These are phyloP conservation scores for Festucalex cinctus DNA, from an alignment of 2,113 vertebrate genomes.

Conservation along the genomic window DNA sequence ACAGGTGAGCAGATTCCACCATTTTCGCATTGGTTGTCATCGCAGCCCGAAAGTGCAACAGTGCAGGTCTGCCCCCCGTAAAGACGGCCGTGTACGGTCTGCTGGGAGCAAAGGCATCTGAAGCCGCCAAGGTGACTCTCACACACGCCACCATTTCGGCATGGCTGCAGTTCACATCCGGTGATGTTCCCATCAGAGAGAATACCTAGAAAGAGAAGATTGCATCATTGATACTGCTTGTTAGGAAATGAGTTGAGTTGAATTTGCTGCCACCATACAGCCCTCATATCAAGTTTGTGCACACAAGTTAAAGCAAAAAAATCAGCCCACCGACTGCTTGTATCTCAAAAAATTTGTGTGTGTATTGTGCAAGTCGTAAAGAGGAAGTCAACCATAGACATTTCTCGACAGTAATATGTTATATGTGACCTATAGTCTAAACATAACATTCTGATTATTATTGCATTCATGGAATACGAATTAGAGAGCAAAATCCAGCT, in stretches of 20 bases:
- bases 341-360: too few relatives aligned
- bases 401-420: too few relatives aligned
- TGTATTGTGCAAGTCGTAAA: too few relatives aligned
- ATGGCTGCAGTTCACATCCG: constrained; percentile 79
- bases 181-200: constrained; percentile 71
- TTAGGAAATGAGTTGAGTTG: not conserved
- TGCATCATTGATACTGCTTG: not conserved
- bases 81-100: constrained; percentile 63
- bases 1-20: constrained; percentile 79
- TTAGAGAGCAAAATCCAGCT: too few relatives aligned
- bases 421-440: too few relatives aligned
- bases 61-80: constrained; percentile 84
- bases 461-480: too few relatives aligned
- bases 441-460: too few relatives aligned
- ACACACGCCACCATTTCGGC: constrained; percentile 84
- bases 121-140: constrained; percentile 74
- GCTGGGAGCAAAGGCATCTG: constrained; percentile 78
- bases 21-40: constrained; percentile 77
- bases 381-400: too few relatives aligned
- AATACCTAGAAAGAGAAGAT: constrained; percentile 63
- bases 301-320: too few relatives aligned
- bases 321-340: too few relatives aligned
- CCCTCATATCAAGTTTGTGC: not conserved
- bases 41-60: constrained; percentile 78
- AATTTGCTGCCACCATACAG: not conserved